Evolutionary conservation across 1,140 invertebrate genomes (phyloP), one percentile per base, ranked within the genome.

Genomic region (Galendromus occidentalis): DNA sequence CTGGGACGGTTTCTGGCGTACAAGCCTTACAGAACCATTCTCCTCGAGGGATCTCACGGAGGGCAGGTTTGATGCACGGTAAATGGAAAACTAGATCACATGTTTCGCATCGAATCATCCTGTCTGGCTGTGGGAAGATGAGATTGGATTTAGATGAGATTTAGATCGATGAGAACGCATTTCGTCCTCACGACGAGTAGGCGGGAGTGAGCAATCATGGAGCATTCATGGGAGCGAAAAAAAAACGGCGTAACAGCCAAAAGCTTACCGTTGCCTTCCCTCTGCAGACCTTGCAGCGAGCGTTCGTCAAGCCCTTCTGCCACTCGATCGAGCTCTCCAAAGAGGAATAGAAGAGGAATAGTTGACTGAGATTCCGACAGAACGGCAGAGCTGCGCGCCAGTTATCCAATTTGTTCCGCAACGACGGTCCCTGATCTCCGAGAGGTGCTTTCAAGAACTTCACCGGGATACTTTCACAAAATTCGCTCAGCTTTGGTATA

Each of bases 71-170:
- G 14, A 59, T 29, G 20, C 51, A 59, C 33, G 51, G 33, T 22
- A 59, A 22, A 22, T 59, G 51, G 51, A 59, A 59, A 59, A 59
- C 33, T 59, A 29, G 51, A 59, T 59, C 51, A 25, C 51, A 59
- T 29, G 25, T 25, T 29, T 59, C 51, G 20, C 51, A 59, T 25
- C 51, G 51, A 29, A 59, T 33, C 51, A 59, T 59, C 14, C 51
- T 25, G 1, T 59, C 51, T 14, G 51, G 51, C 51, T 59, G 51
- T 17, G 33, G 25, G 25, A 1, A 59, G 6, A 22, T 47, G 28
- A 47, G 5, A 14, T 44, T 44, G 12, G 12, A 44, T 44, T 44
- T n/a, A 44, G 12, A 44, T 12, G 18, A 44, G 42, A 44, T 44
- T 44, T 12, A 44, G 12, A 12, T 44, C 42, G 18, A n/a, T n/a